phyloP scores from a whole-genome alignment of 2,888 invertebrate species.

The Coleophora flavipennella region DNA sequence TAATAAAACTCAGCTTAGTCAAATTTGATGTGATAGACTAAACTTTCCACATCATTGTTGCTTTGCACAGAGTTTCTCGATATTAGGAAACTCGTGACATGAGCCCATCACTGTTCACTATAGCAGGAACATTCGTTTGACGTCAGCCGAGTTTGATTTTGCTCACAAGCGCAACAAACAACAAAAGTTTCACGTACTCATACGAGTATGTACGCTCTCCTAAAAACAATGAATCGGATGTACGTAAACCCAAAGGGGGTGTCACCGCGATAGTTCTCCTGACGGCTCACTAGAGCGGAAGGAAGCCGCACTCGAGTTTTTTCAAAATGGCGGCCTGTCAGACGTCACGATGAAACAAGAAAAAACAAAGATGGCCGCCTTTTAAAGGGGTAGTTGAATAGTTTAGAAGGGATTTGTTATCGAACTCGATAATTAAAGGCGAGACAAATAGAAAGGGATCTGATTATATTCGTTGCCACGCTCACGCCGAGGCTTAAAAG shows the following conservation, averaged over 20 bases:
- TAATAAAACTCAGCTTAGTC: too few relatives aligned
- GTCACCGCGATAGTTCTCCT: slow-evolving; percentile 64
- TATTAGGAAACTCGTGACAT: too few relatives aligned
- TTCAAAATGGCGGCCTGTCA: slow-evolving; percentile 69
- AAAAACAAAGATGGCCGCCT: slow-evolving; percentile 57
- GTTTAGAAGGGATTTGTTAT: slow-evolving; percentile 25
- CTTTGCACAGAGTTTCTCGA: too few relatives aligned
- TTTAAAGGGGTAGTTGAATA: slow-evolving; percentile 39
- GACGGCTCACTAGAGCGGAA: slow-evolving; percentile 64
- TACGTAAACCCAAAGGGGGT: slow-evolving; percentile 66
- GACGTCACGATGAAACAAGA: slow-evolving; percentile 53
- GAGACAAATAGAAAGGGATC: background rate
- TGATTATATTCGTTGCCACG: background rate
- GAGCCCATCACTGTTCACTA: too few relatives aligned
- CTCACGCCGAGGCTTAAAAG: too few relatives aligned
- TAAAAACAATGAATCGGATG: slow-evolving; percentile 69
- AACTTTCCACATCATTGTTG: too few relatives aligned
- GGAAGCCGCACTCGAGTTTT: slow-evolving; percentile 68
- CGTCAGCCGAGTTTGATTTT: slow-evolving; percentile 35
- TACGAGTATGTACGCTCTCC: slow-evolving; percentile 38
- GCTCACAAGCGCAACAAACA: slow-evolving; percentile 41
- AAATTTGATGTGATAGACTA: too few relatives aligned
- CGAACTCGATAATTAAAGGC: slow-evolving; percentile 18
- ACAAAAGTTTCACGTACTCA: slow-evolving; percentile 48
- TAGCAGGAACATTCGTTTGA: slow-evolving; percentile 12